These are phyloP conservation scores for Sebastes vulpes DNA, from an alignment of 2,797 vertebrate species.

Conservation along the genomic window DNA sequence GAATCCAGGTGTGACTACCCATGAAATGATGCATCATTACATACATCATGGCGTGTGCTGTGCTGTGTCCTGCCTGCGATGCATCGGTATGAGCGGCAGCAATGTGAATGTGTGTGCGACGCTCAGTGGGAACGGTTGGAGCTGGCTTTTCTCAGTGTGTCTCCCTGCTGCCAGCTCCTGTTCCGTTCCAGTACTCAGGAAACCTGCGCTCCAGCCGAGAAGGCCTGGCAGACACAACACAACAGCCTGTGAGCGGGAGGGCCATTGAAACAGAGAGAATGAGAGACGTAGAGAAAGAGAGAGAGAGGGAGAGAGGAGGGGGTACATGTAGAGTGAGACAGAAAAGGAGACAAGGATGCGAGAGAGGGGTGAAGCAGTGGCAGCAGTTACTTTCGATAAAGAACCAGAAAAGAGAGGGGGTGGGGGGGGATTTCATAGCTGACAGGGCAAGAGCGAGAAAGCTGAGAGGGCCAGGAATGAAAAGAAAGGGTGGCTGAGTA, in stretches of 20 bases:
- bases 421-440: constrained; percentile 13
- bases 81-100: constrained; percentile 27
- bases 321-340: constrained; percentile 16
- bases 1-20: constrained; percentile 43
- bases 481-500: constrained; percentile 43
- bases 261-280: constrained; percentile 38
- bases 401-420: constrained; percentile 6
- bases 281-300: background rate
- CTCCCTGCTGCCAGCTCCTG: constrained; percentile 76
- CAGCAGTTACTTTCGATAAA: constrained; percentile 31
- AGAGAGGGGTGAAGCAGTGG: constrained; percentile 11
- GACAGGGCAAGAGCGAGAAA: constrained; percentile 43
- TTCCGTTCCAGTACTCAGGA: constrained; percentile 84
- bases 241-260: constrained; percentile 78
- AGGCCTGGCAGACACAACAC: constrained; percentile 82
- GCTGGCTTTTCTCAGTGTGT: constrained; percentile 77
- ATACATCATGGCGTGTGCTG: constrained; percentile 24
- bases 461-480: constrained; percentile 52
- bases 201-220: constrained; percentile 79
- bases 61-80: constrained; percentile 21
- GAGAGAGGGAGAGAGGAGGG: background rate
- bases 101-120: constrained; percentile 9
- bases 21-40: constrained; percentile 39
- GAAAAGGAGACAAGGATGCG: constrained; percentile 13
- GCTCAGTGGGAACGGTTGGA: constrained; percentile 76